Base-by-base conservation (phyloP, 2,797 vertebrate genomes). In the Echiichthys vipera region DNA sequence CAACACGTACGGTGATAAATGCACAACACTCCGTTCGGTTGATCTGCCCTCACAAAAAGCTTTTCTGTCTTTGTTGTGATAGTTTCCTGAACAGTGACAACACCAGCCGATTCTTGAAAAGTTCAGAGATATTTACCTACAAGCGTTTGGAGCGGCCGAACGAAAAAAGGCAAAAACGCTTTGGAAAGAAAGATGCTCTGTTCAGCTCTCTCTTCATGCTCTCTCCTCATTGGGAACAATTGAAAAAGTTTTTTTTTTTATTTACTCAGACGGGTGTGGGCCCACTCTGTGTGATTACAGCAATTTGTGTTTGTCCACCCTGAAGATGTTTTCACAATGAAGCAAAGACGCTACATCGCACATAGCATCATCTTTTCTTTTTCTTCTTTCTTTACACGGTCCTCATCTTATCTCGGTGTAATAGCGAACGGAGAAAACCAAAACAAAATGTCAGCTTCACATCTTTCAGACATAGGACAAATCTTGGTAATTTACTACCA, bases 201-300 rank as follows among this genome's bases (percentile, higher is more conserved):
- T n/a, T n/a, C n/a, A n/a, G n/a, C n/a, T n/a, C n/a, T n/a, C n/a
- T n/a, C n/a, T n/a, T n/a, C n/a, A n/a, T n/a, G n/a, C n/a, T n/a
- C n/a, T n/a, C n/a, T n/a, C n/a, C n/a, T n/a, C n/a, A n/a, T n/a
- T n/a, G n/a, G n/a, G n/a, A n/a, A n/a, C n/a, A n/a, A n/a, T n/a
- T n/a, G n/a, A n/a, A n/a, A n/a, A n/a, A 20, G 47, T 12, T 7
- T 32, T 17, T 15, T 46, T 71, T 78, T 74, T 73, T 40, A 83
- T 85, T 70, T 34, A 71, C 70, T 74, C 63, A 22, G 46, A 65
- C 3, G 70, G 67, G 72, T 58, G 77, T 65, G 64, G 47, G 34
- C 53, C 74, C 42, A 3, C 42, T 15, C 29, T 49, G 0, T 75
- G 17, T 85, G 74, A 87, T 90, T 86, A 78, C 45, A 75, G 36